Base-by-base conservation (phyloP, 2,888 invertebrate genomes). In the Tetranychus piercei region DNA sequence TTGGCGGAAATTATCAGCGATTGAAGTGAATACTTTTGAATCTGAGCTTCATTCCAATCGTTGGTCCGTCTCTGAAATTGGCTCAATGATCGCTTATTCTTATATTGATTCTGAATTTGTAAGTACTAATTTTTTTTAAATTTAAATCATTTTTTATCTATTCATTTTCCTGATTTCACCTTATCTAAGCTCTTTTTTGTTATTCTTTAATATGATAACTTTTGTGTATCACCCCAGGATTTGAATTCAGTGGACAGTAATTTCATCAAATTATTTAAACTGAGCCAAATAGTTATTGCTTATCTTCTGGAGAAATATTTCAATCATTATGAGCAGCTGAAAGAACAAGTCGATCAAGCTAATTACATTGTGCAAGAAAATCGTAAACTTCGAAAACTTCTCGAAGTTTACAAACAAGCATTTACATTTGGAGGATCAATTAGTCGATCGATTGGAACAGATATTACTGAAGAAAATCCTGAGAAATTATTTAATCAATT, bases 21-120 rank as follows among this genome's bases (percentile, higher is more conserved):
- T 69, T 23, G 69, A 69, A 6, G 69, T 69, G 69, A 69, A 69
- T 23, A 69, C 22, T 20, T 69, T 69, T 69, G 69, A 69, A 69
- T 23, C 20, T n/a, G 69, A 69, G 20, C 69, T 69, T 23, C 22
- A 69, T 11, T 23, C 20, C 22, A 69, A 69, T 69, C 34, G 22
- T 5, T 69, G 69, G 69, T 22, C 69, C 8, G 22, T 69, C 20
- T 20, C 20, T 11, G 69, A 69, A 69, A 69, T 69, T 0, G 69
- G 69, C 11, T 11, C 20, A 20, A 69, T 69, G 20, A 69, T 69
- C 11, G 20, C 69, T 6, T 69, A 69, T 23, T 69, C 69, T 5
- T 69, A 20, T 22, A 69, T 69, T 22, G 69, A 69, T 69, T 20
- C 34, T 5, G 69, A 69, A 69, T 69, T 69, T 69, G 69, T 69